Evolutionary conservation across 1,140 invertebrate genomes (phyloP).

Genomic region (Drosophila pseudoananassae): DNA sequence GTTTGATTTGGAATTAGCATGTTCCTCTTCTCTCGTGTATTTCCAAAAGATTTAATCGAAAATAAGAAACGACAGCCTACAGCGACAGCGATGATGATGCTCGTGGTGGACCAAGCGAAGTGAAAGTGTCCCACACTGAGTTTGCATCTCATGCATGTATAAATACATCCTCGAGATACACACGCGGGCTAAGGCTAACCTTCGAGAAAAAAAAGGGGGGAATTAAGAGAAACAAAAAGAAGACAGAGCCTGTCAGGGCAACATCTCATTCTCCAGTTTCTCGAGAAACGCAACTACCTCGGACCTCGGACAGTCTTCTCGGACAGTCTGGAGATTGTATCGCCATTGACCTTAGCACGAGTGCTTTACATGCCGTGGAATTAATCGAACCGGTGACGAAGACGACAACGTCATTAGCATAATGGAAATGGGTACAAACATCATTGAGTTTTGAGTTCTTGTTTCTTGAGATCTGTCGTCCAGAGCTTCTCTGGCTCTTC

Average conservation of each 20-base stretch:
- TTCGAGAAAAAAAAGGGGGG: neutral
- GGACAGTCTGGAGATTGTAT: conserved; percentile 12
- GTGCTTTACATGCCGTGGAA: neutral
- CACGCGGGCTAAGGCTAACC: neutral
- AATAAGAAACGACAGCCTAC: neutral
- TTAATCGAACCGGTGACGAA: conserved; percentile 48
- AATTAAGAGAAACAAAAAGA: conserved; percentile 19
- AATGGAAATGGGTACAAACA: conserved; percentile 59
- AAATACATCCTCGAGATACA: conserved; percentile 3
- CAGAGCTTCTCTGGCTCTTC: too few relatives aligned
- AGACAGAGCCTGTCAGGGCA: conserved; percentile 27
- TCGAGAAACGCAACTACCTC: conserved; percentile 10
- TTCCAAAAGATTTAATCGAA: conserved; percentile 9
- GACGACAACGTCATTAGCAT: conserved; percentile 63
- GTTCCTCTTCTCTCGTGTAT: neutral
- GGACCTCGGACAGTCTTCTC: neutral
- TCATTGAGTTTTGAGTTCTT: conserved; percentile 7
- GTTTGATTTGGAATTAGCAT: conserved; percentile 30
- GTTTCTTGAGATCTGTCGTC: too few relatives aligned
- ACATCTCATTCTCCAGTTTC: conserved; percentile 3
- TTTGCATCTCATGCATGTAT: conserved; percentile 3
- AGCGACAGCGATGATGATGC: neutral
- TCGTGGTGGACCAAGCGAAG: neutral
- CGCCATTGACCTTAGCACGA: conserved; percentile 49
- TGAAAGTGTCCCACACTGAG: conserved; percentile 17